phyloP scores from a whole-genome alignment of 2,797 vertebrate species.

The Gouania willdenowi region DNA sequence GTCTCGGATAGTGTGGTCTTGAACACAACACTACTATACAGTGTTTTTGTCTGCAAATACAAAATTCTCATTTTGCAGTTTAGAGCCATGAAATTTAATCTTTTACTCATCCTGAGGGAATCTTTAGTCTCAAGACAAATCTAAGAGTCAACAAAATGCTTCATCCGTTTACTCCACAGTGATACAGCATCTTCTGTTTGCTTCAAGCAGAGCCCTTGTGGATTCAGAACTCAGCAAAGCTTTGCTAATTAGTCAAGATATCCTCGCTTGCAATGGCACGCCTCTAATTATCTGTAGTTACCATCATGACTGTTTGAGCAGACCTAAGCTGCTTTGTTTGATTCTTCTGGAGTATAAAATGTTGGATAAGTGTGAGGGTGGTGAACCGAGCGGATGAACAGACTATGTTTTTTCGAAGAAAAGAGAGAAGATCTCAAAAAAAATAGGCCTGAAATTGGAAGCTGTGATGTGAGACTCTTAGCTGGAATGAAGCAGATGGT shows the following conservation, averaged over 20 bases:
- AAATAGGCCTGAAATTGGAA: constrained; percentile 1
- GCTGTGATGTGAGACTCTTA: neutral
- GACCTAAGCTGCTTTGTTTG: constrained; percentile 1
- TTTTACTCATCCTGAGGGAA: too few species aligned
- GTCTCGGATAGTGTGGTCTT: too few species aligned
- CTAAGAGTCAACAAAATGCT: constrained; percentile 2
- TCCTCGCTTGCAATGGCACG: constrained; percentile 16
- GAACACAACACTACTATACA: too few species aligned
- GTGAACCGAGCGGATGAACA: too few species aligned
- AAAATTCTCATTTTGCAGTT: too few species aligned
- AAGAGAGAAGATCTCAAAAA: constrained; percentile 8
- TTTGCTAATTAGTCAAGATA: constrained; percentile 45
- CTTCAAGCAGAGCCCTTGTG: neutral
- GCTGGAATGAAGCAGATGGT: neutral
- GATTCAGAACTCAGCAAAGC: constrained; percentile 28
- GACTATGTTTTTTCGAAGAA: neutral
- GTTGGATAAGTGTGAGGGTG: too few species aligned
- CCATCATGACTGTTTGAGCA: constrained; percentile 19
- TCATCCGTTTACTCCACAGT: constrained; percentile 12
- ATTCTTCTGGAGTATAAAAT: constrained; percentile 2
- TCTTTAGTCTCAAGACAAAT: too few species aligned
- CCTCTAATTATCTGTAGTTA: constrained; percentile 26
- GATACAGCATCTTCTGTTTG: constrained; percentile 4
- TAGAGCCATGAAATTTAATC: too few species aligned
- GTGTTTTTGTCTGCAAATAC: too few species aligned